Evolutionary conservation across 2,888 invertebrate genomes (phyloP).

Genomic region (Eristalis pertinax): DNA sequence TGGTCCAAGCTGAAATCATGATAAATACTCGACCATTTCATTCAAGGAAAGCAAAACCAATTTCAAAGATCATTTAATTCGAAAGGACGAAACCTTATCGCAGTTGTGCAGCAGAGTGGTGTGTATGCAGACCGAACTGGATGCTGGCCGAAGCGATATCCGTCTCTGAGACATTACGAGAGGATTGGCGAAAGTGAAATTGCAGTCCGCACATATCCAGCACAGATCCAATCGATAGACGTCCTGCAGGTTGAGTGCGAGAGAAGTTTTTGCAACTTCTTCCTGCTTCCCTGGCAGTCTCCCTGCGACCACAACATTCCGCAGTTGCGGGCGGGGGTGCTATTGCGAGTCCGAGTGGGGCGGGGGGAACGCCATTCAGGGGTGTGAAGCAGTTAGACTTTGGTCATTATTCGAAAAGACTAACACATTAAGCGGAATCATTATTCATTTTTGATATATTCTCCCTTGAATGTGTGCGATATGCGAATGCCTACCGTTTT

Average conservation of each 20-base stretch:
- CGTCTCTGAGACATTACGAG: background rate
- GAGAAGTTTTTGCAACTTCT: conserved; percentile 37
- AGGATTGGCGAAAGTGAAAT: conserved; percentile 56
- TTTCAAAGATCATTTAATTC: conserved; percentile 75
- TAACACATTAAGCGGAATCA: conserved; percentile 79
- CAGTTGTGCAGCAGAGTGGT: conserved; percentile 64
- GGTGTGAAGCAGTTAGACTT: conserved; percentile 71
- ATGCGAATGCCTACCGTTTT: conserved; percentile 69
- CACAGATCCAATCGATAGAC: conserved; percentile 48
- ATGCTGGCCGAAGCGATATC: background rate
- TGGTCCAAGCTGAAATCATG: conserved; percentile 47
- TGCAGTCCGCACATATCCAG: conserved; percentile 38
- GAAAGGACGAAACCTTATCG: conserved; percentile 75
- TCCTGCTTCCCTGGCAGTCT: background rate
- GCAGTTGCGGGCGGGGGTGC: background rate
- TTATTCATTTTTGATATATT: conserved; percentile 80
- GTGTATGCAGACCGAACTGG: background rate
- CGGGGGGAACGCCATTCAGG: conserved; percentile 34
- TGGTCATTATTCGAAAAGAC: conserved; percentile 65
- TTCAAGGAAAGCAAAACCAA: conserved; percentile 66
- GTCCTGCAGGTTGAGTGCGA: conserved; percentile 53
- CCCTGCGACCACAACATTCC: background rate
- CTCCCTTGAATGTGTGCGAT: conserved; percentile 67
- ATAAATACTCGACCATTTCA: conserved; percentile 52
- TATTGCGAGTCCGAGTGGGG: no score